Conservation (phyloP, 1,140 invertebrate genomes). For the Papilio polytes region DNA sequence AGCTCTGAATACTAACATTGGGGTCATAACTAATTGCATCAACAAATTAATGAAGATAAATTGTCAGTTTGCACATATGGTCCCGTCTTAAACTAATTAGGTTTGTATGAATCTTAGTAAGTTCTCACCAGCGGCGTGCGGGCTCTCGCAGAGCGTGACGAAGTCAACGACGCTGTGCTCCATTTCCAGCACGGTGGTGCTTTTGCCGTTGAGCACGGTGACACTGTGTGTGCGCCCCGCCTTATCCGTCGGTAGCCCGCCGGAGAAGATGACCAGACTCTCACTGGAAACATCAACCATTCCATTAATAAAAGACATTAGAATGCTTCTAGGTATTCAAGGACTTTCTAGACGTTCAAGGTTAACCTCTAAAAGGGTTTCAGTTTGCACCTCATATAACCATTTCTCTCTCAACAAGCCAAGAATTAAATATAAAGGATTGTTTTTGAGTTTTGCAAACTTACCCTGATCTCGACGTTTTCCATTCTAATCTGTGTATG, state of each 20-base stretch:
- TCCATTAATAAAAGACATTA: not conserved
- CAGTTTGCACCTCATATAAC: too few relatives aligned
- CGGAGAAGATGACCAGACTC: constrained; percentile 92
- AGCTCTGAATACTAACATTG: too few relatives aligned
- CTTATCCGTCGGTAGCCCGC: constrained; percentile 95
- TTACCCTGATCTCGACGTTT: constrained; percentile 93
- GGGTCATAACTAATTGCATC: too few relatives aligned
- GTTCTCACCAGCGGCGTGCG: constrained; percentile 92
- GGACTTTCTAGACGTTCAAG: too few relatives aligned
- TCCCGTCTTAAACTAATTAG: too few relatives aligned
- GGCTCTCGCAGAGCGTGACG: constrained; percentile 96
- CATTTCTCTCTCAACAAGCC: too few relatives aligned
- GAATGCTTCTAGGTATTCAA: not conserved
- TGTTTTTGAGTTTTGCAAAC: too few relatives aligned
- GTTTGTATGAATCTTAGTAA: too few relatives aligned
- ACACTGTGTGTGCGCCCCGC: constrained; percentile 96
- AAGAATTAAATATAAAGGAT: too few relatives aligned
- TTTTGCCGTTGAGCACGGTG: constrained; percentile 97
- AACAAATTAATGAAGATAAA: too few relatives aligned
- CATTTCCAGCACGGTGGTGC: constrained; percentile 99
- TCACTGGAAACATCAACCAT: constrained; percentile 56
- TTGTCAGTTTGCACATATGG: too few relatives aligned
- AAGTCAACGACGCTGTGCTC: constrained; percentile 99
- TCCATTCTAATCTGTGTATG: constrained; percentile 98
- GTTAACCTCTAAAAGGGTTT: too few relatives aligned